These are phyloP conservation scores for Chloroceryle inda DNA, from an alignment of 2,797 vertebrate species.

Conservation along the genomic window DNA sequence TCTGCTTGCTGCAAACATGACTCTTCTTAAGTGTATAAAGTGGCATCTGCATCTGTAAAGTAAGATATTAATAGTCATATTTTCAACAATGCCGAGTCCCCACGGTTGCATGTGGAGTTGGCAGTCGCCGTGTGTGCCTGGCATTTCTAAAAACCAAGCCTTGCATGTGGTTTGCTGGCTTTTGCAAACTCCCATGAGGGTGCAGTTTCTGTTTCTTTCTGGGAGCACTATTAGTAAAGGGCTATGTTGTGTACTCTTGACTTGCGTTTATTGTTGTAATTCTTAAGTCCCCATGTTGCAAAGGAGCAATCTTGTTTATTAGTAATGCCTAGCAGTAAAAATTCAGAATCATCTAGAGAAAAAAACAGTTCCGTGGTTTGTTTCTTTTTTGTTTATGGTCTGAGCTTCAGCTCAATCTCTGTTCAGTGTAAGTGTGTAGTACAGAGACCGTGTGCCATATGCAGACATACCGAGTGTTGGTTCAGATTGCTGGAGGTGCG, in stretches of 20 bases:
- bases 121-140: background rate
- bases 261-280: constrained; percentile 58
- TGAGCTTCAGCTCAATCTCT: background rate
- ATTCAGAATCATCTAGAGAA: background rate
- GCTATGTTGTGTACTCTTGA: background rate
- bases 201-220: constrained; percentile 56
- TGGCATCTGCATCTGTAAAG: background rate
- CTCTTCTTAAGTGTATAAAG: background rate
- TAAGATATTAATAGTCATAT: background rate
- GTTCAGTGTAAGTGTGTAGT: background rate
- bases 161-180: constrained; percentile 13
- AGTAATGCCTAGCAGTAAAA: constrained; percentile 40
- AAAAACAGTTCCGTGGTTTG: background rate
- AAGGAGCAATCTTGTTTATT: constrained; percentile 36
- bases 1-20: background rate
- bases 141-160: constrained; percentile 10
- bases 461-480: background rate
- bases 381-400: background rate
- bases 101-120: background rate
- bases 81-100: constrained; percentile 1
- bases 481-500: fast-evolving
- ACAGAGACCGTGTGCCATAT: background rate
- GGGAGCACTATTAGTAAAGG: constrained; percentile 49
- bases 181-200: constrained; percentile 3
- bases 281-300: constrained; percentile 44